Evolutionary conservation across 2,797 vertebrate genomes (phyloP).

Genomic region (Cirrhinus mrigala): DNA sequence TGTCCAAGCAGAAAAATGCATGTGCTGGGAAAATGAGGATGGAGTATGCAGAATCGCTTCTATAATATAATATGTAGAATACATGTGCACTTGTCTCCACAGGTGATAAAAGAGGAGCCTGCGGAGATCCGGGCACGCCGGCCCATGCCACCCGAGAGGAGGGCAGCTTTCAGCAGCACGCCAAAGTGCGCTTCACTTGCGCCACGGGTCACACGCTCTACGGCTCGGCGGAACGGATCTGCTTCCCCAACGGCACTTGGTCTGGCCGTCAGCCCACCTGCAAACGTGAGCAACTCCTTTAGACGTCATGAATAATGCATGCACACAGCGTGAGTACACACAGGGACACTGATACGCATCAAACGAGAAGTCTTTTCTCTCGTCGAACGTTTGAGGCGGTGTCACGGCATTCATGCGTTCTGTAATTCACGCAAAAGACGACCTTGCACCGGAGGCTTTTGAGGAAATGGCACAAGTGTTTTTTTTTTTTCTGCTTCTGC

Average conservation of each 20-base stretch:
- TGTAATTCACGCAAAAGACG: not conserved
- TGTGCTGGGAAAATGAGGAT: not conserved
- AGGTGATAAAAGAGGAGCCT: constrained; percentile 88
- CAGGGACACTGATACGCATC: constrained; percentile 15
- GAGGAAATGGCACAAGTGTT: constrained; percentile 52
- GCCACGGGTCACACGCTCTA: constrained; percentile 89
- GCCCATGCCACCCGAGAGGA: constrained; percentile 91
- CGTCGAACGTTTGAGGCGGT: not conserved
- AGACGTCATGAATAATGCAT: constrained; percentile 24
- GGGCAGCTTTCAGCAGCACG: constrained; percentile 91
- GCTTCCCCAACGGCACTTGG: constrained; percentile 94
- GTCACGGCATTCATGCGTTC: not conserved
- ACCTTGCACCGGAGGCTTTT: not conserved
- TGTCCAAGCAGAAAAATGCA: not conserved
- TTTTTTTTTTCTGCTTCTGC: constrained; percentile 54
- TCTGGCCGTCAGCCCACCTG: constrained; percentile 95
- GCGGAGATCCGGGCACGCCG: constrained; percentile 94
- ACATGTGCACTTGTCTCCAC: constrained; percentile 53
- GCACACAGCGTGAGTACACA: not conserved
- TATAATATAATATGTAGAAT: constrained; percentile 44
- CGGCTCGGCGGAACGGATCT: constrained; percentile 92
- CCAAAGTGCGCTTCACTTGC: constrained; percentile 90
- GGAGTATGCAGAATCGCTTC: constrained; percentile 32
- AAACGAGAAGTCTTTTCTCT: constrained; percentile 1
- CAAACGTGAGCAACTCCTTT: constrained; percentile 84